Evolutionary conservation across 2,113 vertebrate genomes (phyloP).

Genomic region (Neotragus moschatus): DNA sequence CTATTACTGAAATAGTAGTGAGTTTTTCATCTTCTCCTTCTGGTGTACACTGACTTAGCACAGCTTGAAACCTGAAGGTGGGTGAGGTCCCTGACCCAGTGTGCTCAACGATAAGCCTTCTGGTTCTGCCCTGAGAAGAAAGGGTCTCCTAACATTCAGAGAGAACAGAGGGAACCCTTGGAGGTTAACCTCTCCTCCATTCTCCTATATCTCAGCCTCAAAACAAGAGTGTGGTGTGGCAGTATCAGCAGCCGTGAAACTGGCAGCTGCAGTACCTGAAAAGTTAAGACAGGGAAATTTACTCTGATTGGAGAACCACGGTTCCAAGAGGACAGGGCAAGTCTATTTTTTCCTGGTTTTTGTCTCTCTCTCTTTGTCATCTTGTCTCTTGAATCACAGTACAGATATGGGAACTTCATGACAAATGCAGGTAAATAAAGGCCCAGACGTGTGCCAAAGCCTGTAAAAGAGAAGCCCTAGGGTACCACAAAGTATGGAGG

Average conservation of each 20-base stretch:
- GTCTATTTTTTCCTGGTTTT: background rate
- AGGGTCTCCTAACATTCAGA: background rate
- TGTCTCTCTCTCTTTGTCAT: background rate
- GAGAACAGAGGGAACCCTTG: background rate
- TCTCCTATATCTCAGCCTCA: background rate
- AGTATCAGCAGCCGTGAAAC: background rate
- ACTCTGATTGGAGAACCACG: background rate
- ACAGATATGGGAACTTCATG: background rate
- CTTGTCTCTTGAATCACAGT: background rate
- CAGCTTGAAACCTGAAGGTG: background rate
- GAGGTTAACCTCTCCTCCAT: background rate
- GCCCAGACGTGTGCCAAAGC: background rate
- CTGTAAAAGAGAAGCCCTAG: background rate
- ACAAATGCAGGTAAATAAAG: background rate
- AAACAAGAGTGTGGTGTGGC: background rate
- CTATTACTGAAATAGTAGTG: background rate
- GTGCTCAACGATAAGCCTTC: background rate
- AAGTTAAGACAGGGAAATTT: background rate
- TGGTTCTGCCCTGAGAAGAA: background rate
- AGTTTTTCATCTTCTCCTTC: background rate
- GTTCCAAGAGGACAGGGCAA: background rate
- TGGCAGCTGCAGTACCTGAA: background rate
- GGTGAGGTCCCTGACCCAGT: accelerated
- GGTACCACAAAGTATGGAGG: background rate
- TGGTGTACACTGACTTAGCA: background rate